A percentile compares a stretch with the other conserved stretches of the same genome.
These are phyloP conservation scores for Dynastes hyllus DNA, from an alignment of 2,888 invertebrate species.

Conservation along the genomic window DNA sequence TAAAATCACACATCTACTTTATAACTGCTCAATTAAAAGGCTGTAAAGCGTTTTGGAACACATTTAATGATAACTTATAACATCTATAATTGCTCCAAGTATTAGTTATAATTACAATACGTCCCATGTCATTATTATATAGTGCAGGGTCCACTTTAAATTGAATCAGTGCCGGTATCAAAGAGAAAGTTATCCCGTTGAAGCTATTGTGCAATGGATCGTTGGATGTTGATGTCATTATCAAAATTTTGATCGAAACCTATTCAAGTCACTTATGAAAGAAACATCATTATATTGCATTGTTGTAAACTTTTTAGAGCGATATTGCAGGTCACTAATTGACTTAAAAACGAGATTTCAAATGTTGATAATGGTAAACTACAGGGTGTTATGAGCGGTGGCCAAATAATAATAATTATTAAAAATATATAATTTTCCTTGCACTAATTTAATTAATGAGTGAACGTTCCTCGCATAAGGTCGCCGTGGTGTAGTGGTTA, in stretches of 20 bases:
- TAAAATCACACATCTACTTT: too few species aligned
- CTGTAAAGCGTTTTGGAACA: too few species aligned
- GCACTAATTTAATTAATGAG: too few species aligned
- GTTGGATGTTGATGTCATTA: slow-evolving; percentile 17
- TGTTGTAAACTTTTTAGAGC: slow-evolving; percentile 7
- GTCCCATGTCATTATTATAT: slow-evolving; percentile 18
- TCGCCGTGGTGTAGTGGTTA: too few species aligned
- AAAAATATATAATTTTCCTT: too few species aligned
- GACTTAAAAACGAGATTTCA: slow-evolving; percentile 1
- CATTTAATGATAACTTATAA: too few species aligned
- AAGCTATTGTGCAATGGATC: slow-evolving; percentile 15
- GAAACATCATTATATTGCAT: slow-evolving; percentile 17
- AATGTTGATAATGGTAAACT: slow-evolving; percentile 20
- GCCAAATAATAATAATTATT: too few species aligned
- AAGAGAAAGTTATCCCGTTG: slow-evolving; percentile 26
- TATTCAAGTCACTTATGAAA: slow-evolving; percentile 22
- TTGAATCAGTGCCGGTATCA: slow-evolving; percentile 31
- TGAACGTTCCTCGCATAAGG: too few species aligned
- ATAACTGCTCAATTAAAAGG: too few species aligned
- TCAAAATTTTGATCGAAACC: slow-evolving; percentile 18
- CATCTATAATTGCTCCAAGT: too few species aligned
- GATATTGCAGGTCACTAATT: not conserved
- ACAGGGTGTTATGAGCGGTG: too few species aligned
- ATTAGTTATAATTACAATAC: not conserved
- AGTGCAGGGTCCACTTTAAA: slow-evolving; percentile 19